Base-by-base conservation (phyloP, 2,888 invertebrate species). In the Opisthograptis luteolata region DNA sequence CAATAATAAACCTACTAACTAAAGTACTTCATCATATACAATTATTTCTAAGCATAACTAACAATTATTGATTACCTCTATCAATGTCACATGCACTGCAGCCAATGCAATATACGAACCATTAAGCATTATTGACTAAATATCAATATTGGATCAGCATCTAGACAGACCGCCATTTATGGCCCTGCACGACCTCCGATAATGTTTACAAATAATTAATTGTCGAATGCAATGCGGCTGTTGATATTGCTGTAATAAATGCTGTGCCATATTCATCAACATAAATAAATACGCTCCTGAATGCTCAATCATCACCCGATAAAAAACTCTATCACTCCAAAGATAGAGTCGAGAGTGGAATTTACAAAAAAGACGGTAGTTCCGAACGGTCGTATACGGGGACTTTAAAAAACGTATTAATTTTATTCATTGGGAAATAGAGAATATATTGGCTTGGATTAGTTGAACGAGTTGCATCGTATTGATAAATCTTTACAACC, bases 151-250 rank as follows among this genome's bases (percentile, higher is more conserved):
- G 65, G 58, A 66, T 66, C 64, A 67, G 36, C 46, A 52, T 56
- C 60, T 57, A 55, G 55, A 30, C 45, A 31, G 25, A 40, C 67
- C 61, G 64, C 71, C 76, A 77, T 81, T 85, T 84, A 86, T 84
- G 83, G 69, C 59, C 60, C 64, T 60, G 70, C 83, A 83, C 80
- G 80, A 70, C 64, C 70, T 70, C 71, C 64, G 66, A 70, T 71
- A 81, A 81, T 88, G 86, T 89, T 87, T 88, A 83, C 90, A 82
- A 88, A 88, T 89, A 89, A 90, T 88, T 89, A 88, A 89, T 88
- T 77, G 86, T 76, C 83, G 75, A 81, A 79, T 83, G 83, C 86
- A 87, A 87, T 86, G 84, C 70, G 77, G 70, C 80, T 79, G 77
- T 83, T 82, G 81, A 82, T 86, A 87, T 78, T 84, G 81, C 71